Evolutionary conservation across 2,113 vertebrate species (phyloP).

Genomic region (Chloebia gouldiae): DNA sequence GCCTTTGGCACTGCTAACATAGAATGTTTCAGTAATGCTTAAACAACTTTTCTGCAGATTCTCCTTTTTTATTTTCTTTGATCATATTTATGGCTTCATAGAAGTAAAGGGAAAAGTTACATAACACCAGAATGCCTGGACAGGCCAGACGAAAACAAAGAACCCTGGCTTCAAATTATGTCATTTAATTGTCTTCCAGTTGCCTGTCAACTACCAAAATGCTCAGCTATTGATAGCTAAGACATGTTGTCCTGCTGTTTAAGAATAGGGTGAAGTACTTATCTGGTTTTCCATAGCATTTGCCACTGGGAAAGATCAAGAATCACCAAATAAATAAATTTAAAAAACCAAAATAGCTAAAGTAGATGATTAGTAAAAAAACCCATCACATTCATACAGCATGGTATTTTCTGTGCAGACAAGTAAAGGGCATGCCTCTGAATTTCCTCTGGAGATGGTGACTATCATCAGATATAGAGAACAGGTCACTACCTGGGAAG

Average conservation of each 20-base stretch:
- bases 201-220: background rate
- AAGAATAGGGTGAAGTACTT: background rate
- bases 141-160: constrained; percentile 25
- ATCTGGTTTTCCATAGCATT: background rate
- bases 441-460: background rate
- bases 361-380: background rate
- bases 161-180: background rate
- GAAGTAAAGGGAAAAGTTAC: constrained; percentile 27
- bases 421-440: background rate
- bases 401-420: background rate
- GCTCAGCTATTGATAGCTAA: background rate
- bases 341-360: background rate
- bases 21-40: constrained; percentile 29
- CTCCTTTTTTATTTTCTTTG: constrained; percentile 43
- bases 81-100: constrained; percentile 43
- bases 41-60: constrained; percentile 56
- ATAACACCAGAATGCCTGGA: background rate
- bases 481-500: background rate
- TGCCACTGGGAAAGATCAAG: background rate
- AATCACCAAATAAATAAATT: background rate
- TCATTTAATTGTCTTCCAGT: background rate
- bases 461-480: background rate
- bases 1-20: background rate
- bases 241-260: background rate
- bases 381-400: background rate